A percentile compares a stretch with the other conserved stretches of the same genome.
phyloP scores from a whole-genome alignment of 2,888 invertebrate genomes.

The Allygus modestus region DNA sequence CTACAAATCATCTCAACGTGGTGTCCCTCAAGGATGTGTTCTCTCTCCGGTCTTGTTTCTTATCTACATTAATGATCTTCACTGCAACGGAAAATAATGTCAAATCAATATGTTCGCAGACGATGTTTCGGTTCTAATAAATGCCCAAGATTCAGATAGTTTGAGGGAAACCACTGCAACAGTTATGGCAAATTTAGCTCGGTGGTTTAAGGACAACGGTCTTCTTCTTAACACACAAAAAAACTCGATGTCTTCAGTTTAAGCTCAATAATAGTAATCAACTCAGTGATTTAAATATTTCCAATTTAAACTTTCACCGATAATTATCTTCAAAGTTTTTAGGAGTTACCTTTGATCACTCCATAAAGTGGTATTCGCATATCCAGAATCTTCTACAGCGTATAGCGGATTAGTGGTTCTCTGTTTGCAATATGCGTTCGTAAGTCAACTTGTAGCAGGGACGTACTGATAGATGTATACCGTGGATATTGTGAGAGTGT shows the following conservation, averaged over 20 bases:
- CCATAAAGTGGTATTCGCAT: no score
- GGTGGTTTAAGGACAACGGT: conserved; percentile 16
- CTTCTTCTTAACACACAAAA: background rate
- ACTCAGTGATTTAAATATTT: no score
- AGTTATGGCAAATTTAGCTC: background rate
- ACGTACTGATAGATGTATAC: background rate
- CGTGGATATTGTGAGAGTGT: background rate
- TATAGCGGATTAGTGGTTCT: no score
- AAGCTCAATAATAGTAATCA: no score
- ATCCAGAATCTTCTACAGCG: no score
- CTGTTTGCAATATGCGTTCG: background rate
- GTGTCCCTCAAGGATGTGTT: conserved; percentile 12
- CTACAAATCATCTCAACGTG: background rate
- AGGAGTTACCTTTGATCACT: no score
- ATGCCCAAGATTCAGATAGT: background rate
- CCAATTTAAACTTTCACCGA: no score
- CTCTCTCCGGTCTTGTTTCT: conserved; percentile 13
- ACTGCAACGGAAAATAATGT: background rate
- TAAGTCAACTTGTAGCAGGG: background rate
- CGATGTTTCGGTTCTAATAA: background rate
- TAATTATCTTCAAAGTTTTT: no score
- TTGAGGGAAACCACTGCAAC: background rate
- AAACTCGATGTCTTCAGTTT: background rate
- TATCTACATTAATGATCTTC: conserved; percentile 22
- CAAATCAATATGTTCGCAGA: conserved; percentile 8